phyloP scores from a whole-genome alignment of 2,113 vertebrate genomes.

The Cryptotis parvus region DNA sequence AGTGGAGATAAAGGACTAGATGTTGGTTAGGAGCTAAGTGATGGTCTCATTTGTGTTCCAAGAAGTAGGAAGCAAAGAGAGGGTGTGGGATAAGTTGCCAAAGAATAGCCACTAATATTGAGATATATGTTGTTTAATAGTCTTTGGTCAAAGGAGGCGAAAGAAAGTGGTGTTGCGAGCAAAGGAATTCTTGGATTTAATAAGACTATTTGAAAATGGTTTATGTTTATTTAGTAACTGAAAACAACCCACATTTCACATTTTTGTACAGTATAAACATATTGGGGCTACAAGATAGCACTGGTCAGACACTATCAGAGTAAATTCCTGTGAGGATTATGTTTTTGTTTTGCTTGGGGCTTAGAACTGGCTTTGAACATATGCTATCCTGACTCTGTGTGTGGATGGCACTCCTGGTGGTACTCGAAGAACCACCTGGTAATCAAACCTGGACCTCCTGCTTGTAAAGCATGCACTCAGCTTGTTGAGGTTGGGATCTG shows the following conservation, averaged over 20 bases:
- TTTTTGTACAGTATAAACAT: background rate
- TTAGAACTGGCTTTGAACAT: too few relatives aligned
- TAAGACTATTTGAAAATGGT: background rate
- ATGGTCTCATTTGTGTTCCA: background rate
- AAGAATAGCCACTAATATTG: background rate
- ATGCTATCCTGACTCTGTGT: too few relatives aligned
- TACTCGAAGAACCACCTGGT: too few relatives aligned
- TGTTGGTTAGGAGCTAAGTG: background rate
- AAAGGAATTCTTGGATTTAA: slow-evolving; percentile 2
- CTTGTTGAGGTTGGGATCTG: background rate
- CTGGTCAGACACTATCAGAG: accelerated
- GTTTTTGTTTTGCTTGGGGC: background rate
- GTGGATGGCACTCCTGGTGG: too few relatives aligned
- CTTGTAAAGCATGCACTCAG: too few relatives aligned
- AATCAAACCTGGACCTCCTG: too few relatives aligned
- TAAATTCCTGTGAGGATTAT: background rate
- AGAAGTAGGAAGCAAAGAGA: background rate
- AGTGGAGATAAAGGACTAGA: background rate
- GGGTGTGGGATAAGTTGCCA: background rate
- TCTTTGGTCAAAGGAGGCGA: background rate
- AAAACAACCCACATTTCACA: background rate
- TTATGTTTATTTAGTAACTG: background rate
- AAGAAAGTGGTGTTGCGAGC: background rate
- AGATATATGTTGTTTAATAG: background rate
- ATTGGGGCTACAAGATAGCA: background rate